Conservation (phyloP, 2,113 vertebrate species). For the Peromyscus maniculatus region DNA sequence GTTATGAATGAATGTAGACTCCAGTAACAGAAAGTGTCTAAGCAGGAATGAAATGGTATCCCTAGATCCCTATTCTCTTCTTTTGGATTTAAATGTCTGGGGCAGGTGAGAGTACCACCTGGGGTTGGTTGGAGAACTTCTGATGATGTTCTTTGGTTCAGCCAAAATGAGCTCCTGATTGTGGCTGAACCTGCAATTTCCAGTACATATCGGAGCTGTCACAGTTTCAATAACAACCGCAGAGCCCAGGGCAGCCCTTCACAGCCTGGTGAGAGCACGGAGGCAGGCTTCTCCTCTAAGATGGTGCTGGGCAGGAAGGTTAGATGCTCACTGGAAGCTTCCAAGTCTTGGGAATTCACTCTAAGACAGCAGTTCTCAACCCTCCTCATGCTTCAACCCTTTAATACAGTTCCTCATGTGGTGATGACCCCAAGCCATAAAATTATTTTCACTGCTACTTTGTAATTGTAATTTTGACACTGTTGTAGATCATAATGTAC, state of each 20-base stretch:
- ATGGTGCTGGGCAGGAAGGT: slow-evolving; percentile 22
- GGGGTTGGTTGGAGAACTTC: slow-evolving; percentile 34
- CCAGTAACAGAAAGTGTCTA: slow-evolving; percentile 59
- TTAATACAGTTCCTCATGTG: background rate
- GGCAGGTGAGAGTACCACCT: slow-evolving; percentile 6
- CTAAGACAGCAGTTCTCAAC: background rate
- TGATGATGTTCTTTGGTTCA: slow-evolving; percentile 70
- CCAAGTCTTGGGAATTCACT: background rate
- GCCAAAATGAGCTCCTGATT: slow-evolving; percentile 50
- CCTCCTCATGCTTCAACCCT: too few species aligned
- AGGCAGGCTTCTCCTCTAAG: slow-evolving; percentile 53
- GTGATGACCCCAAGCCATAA: background rate
- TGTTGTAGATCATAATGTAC: background rate
- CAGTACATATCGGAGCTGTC: slow-evolving; percentile 64
- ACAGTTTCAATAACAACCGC: slow-evolving; percentile 60
- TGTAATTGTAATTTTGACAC: background rate
- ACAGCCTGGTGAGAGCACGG: background rate
- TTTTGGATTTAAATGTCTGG: slow-evolving; percentile 12
- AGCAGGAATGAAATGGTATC: slow-evolving; percentile 31
- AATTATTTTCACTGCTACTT: background rate
- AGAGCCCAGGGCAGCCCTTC: slow-evolving; percentile 9
- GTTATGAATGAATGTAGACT: background rate
- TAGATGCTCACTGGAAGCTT: background rate
- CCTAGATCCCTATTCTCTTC: background rate
- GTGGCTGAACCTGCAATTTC: slow-evolving; percentile 62